Conservation (phyloP, 2,888 invertebrate species). For the Xestia rhomboidea region DNA sequence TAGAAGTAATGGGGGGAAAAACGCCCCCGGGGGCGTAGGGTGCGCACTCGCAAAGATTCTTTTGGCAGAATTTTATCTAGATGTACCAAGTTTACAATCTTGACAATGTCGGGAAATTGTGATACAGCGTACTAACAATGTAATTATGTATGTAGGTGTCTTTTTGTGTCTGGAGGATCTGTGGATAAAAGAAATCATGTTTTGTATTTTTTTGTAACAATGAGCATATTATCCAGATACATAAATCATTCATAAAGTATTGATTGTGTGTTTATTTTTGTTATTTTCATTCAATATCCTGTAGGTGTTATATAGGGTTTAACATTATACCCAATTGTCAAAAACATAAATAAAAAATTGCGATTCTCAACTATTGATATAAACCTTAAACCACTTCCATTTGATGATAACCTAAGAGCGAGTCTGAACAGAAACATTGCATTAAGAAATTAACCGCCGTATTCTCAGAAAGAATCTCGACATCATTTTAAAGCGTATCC, state of each 20-base stretch:
- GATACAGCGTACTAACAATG: constrained; percentile 35
- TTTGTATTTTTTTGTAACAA: not conserved
- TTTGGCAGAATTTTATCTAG: constrained; percentile 60
- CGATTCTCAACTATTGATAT: not conserved
- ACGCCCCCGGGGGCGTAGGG: constrained; percentile 77
- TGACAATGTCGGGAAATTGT: constrained; percentile 49
- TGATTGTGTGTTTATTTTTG: not conserved
- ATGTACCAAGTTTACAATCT: constrained; percentile 60
- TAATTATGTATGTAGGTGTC: constrained; percentile 26
- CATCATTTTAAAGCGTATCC: constrained; percentile 45
- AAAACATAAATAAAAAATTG: not conserved
- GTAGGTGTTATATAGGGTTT: not conserved
- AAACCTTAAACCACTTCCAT: not conserved
- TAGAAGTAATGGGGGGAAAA: constrained; percentile 87
- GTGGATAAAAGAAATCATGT: not conserved
- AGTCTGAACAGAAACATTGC: not conserved
- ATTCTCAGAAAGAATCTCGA: not conserved
- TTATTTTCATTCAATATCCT: not conserved
- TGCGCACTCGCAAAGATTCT: constrained; percentile 66
- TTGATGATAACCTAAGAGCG: not conserved
- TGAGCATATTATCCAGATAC: not conserved
- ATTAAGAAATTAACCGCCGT: not conserved
- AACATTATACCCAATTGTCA: not conserved
- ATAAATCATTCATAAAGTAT: not conserved
- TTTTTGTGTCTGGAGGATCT: not conserved